phyloP scores from a whole-genome alignment of 2,888 invertebrate genomes.

The Calameuta pallipes region DNA sequence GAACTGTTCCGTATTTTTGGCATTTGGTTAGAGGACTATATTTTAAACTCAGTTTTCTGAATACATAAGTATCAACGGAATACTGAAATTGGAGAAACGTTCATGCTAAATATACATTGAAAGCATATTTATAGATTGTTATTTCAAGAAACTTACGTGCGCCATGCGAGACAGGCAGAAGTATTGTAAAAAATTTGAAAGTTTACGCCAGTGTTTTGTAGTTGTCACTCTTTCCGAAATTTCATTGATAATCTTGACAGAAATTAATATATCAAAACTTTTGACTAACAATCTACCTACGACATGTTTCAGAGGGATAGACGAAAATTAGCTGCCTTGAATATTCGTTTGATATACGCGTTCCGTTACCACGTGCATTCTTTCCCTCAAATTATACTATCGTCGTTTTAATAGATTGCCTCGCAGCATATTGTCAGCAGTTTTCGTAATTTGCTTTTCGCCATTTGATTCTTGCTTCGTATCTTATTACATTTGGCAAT shows the following conservation, averaged over 20 bases:
- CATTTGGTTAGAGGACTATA: background rate
- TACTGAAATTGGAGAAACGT: background rate
- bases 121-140: background rate
- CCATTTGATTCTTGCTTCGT: background rate
- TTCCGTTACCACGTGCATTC: background rate
- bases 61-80: background rate
- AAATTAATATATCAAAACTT: background rate
- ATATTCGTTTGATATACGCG: constrained; percentile 27
- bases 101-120: background rate
- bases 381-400: background rate
- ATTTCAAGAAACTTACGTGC: background rate
- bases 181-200: background rate
- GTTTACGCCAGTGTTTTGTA: background rate
- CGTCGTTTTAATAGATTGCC: background rate
- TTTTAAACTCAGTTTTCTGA: background rate
- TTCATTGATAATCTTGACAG: background rate
- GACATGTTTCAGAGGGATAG: background rate
- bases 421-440: background rate
- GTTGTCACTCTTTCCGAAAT: background rate
- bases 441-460: background rate
- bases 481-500: background rate
- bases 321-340: constrained; percentile 29
- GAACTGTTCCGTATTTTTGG: background rate
- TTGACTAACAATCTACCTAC: background rate
- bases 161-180: background rate